These are phyloP conservation scores for Hedychridium roseum DNA, from an alignment of 2,888 invertebrate species.

Conservation along the genomic window DNA sequence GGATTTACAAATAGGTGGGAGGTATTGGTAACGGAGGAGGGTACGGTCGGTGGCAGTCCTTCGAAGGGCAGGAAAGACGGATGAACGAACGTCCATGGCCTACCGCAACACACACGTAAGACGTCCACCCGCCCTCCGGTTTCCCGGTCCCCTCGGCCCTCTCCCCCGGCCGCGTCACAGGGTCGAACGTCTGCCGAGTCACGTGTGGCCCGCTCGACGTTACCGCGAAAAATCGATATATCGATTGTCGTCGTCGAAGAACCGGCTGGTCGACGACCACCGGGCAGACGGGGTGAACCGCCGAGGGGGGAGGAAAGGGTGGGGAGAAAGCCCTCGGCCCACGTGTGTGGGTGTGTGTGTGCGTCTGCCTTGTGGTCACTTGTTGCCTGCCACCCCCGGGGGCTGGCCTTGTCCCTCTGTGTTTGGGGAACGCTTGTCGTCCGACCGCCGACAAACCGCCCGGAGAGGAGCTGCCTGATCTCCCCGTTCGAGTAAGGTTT, in stretches of 20 bases:
- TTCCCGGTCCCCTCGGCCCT: slow-evolving; percentile 10
- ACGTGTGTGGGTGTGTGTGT: slow-evolving; percentile 38
- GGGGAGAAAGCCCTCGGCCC: slow-evolving; percentile 14
- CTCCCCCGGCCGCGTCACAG: slow-evolving; percentile 3
- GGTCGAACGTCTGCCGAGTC: slow-evolving; percentile 34
- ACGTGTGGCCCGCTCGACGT: slow-evolving; percentile 45
- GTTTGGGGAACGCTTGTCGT: slow-evolving; percentile 49
- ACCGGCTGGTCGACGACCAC: slow-evolving; percentile 54
- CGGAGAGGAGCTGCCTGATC: slow-evolving; percentile 6
- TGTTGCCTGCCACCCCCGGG: slow-evolving; percentile 55
- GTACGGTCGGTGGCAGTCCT: too few relatives aligned
- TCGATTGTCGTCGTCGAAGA: slow-evolving; percentile 48
- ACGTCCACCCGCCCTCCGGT: slow-evolving; percentile 27
- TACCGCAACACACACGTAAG: slow-evolving; percentile 56
- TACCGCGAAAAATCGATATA: slow-evolving; percentile 53
- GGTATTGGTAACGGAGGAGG: too few relatives aligned
- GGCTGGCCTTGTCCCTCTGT: slow-evolving; percentile 46
- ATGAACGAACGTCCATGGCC: slow-evolving; percentile 54
- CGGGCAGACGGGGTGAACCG: slow-evolving; percentile 16
- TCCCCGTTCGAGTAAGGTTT: background rate
- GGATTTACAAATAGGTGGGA: too few relatives aligned
- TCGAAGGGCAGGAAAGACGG: slow-evolving; percentile 40
- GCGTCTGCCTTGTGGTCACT: slow-evolving; percentile 51
- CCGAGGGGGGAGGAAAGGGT: background rate
- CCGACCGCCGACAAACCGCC: slow-evolving; percentile 38